Conservation (phyloP, 2,797 vertebrate genomes). For the Remorina albescens region DNA sequence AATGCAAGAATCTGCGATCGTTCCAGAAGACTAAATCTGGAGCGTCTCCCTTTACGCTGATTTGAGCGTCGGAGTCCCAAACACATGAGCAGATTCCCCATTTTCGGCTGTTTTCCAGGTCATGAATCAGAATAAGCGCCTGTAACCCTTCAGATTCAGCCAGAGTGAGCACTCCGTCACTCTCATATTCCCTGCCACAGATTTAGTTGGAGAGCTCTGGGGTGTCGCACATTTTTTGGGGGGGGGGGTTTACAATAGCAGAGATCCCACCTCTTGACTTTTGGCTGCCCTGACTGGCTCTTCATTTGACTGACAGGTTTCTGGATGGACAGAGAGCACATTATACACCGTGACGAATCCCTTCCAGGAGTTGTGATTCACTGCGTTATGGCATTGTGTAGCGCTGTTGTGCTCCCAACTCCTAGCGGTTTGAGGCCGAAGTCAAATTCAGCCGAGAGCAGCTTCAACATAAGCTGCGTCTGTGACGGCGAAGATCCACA, state of each 20-base stretch:
- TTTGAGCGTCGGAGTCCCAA: slow-evolving; percentile 14
- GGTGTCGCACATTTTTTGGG: slow-evolving; percentile 24
- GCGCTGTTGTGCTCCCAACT: slow-evolving; percentile 41
- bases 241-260: not conserved
- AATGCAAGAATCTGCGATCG: slow-evolving; percentile 11
- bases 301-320: slow-evolving; percentile 59
- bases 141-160: slow-evolving; percentile 8
- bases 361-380: slow-evolving; percentile 70
- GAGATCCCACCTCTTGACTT: slow-evolving; percentile 61
- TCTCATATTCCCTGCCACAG: not conserved
- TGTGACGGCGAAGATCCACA: slow-evolving; percentile 5
- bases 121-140: slow-evolving; percentile 34
- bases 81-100: slow-evolving; percentile 23
- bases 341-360: slow-evolving; percentile 68
- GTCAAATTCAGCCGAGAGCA: slow-evolving; percentile 34
- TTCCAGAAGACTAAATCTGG: slow-evolving; percentile 21
- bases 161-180: not conserved
- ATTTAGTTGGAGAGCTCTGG: slow-evolving; percentile 1
- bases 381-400: slow-evolving; percentile 37
- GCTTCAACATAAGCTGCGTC: slow-evolving; percentile 7
- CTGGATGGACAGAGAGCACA: slow-evolving; percentile 55
- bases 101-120: slow-evolving; percentile 14
- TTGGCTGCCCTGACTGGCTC: slow-evolving; percentile 65
- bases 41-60: slow-evolving; percentile 1
- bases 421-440: slow-evolving; percentile 26